A percentile compares a stretch with the other conserved stretches of the same genome.
Conservation (phyloP, 37 sponge, comb jelly and placozoan genomes). For the Theonella swinhoei region DNA sequence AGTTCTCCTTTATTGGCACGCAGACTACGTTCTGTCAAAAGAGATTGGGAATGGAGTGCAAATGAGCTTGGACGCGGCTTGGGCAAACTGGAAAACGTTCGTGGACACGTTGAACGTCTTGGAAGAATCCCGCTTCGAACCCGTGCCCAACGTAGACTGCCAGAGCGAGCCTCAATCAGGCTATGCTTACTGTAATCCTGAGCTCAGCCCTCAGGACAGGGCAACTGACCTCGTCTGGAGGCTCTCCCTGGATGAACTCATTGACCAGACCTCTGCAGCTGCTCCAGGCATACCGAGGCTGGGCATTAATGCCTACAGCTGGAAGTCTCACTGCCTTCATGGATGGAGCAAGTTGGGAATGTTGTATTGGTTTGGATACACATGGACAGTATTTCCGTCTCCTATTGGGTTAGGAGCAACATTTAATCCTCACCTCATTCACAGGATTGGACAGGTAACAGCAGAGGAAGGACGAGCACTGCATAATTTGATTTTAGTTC, state of each 20-base stretch:
- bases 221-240: constrained; percentile 50
- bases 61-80: no score
- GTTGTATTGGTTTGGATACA: constrained; percentile 11
- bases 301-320: constrained; percentile 68
- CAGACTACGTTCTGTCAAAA: no score
- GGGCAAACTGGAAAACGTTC: no score
- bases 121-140: no score
- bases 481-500: constrained; percentile 48
- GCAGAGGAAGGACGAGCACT: constrained; percentile 56
- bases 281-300: constrained; percentile 58
- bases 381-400: constrained; percentile 70
- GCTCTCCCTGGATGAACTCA: constrained; percentile 28
- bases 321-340: constrained; percentile 62
- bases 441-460: constrained; percentile 22
- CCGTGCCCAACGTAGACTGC: constrained; percentile 68
- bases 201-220: neutral
- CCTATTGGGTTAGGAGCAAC: constrained; percentile 55
- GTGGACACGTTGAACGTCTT: no score
- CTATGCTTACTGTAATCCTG: constrained; percentile 57
- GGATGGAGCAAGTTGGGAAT: constrained; percentile 48
- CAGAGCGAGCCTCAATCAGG: constrained; percentile 59
- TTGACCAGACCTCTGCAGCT: constrained; percentile 50
- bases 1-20: no score
- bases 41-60: no score
- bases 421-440: constrained; percentile 31